Conservation (phyloP, 2,113 vertebrate genomes). For the Ivindomyrus marchei region DNA sequence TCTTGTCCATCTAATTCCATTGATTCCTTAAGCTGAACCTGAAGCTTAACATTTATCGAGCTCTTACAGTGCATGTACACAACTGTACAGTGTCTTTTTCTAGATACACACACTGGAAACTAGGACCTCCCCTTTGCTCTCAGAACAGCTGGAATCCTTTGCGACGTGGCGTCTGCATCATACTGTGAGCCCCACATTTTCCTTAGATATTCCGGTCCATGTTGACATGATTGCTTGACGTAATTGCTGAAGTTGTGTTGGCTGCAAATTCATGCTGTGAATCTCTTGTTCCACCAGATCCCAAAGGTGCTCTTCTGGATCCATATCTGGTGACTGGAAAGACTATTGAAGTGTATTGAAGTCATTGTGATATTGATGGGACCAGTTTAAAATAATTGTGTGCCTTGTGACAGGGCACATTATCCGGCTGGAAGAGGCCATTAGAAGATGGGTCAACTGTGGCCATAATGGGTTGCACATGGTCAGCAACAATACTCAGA, state of each 20-base stretch:
- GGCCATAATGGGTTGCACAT: neutral
- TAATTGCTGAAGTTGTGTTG: neutral
- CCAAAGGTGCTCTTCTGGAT: neutral
- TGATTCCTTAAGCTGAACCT: conserved; percentile 46
- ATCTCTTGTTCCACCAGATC: neutral
- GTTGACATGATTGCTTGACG: neutral
- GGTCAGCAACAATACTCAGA: neutral
- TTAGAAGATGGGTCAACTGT: neutral
- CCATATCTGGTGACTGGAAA: neutral
- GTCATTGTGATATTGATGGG: neutral
- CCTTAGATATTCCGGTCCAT: neutral
- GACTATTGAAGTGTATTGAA: neutral
- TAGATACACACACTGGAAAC: neutral
- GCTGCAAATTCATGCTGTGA: neutral
- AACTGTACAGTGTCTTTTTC: neutral
- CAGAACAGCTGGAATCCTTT: neutral
- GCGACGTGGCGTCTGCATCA: neutral
- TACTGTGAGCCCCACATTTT: neutral
- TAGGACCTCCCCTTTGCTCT: neutral
- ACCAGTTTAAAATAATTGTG: neutral
- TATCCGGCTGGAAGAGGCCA: neutral
- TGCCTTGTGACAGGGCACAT: neutral
- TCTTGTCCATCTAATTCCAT: conserved; percentile 45
- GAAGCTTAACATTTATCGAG: conserved; percentile 53
- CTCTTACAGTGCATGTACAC: conserved; percentile 37